Evolutionary conservation across 2,888 invertebrate species (phyloP).

Genomic region (Limnephilus lunatus): DNA sequence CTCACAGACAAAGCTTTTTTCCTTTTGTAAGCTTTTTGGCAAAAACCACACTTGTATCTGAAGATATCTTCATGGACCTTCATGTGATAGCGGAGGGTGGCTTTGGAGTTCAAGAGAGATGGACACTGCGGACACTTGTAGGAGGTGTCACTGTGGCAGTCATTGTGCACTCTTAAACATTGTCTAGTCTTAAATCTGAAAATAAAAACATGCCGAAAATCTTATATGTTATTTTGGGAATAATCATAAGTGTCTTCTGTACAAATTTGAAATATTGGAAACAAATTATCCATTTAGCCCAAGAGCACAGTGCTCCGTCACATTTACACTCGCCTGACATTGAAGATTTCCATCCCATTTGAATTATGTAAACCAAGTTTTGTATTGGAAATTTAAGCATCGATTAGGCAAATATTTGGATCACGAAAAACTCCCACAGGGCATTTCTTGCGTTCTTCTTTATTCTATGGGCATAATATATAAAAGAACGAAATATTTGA

Average conservation of each 20-base stretch:
- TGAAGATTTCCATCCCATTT: no score
- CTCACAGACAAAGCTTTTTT: constrained; percentile 58
- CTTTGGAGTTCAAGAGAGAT: constrained; percentile 55
- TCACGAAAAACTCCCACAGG: no score
- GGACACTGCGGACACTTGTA: constrained; percentile 62
- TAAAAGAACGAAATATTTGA: no score
- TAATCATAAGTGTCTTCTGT: not conserved
- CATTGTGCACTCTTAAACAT: constrained; percentile 50
- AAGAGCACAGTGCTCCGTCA: no score
- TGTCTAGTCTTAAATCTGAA: constrained; percentile 60
- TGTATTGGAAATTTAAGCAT: no score
- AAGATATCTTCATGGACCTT: constrained; percentile 54
- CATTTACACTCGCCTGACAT: no score
- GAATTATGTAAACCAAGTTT: no score
- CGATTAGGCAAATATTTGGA: no score
- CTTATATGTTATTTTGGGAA: not conserved
- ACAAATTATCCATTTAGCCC: no score
- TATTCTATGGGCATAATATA: no score
- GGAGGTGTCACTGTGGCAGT: constrained; percentile 54
- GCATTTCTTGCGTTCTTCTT: no score
- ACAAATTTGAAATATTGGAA: no score
- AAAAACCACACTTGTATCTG: constrained; percentile 58
- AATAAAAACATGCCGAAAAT: not conserved
- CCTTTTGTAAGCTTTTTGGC: constrained; percentile 63
- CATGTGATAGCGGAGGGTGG: constrained; percentile 58